Conservation (phyloP, 2,888 invertebrate species). For the Abscondita cerata region DNA sequence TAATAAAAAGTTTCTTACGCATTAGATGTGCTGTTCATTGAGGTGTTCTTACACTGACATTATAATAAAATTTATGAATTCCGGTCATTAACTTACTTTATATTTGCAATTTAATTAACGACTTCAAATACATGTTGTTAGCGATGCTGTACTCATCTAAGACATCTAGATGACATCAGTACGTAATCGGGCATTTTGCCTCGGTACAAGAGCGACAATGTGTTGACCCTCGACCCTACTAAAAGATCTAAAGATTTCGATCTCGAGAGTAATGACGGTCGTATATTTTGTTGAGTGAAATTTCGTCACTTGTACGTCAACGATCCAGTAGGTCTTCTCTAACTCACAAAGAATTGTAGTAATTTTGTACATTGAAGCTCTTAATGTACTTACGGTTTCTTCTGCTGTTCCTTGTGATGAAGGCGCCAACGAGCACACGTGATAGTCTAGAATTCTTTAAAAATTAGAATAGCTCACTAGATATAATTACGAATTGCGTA, state of each 20-base stretch:
- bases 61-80: constrained; percentile 28
- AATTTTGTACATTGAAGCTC: constrained; percentile 23
- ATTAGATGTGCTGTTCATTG: constrained; percentile 9
- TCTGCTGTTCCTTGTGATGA: constrained; percentile 4
- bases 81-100: constrained; percentile 22
- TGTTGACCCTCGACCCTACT: constrained; percentile 36
- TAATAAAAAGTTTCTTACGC: constrained; percentile 3
- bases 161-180: constrained; percentile 26
- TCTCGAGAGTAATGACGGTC: constrained; percentile 39
- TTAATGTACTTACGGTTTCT: neutral
- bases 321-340: constrained; percentile 26
- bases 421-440: constrained; percentile 1
- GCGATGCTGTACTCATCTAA: constrained; percentile 17
- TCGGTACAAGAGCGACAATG: constrained; percentile 37
- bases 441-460: too few species aligned
- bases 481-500: too few species aligned
- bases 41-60: constrained; percentile 9
- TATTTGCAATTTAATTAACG: constrained; percentile 27
- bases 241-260: constrained; percentile 29
- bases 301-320: constrained; percentile 38
- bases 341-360: constrained; percentile 23
- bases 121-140: constrained; percentile 9
- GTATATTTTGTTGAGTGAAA: constrained; percentile 38
- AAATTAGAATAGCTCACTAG: too few species aligned
- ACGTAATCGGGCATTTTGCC: constrained; percentile 34